Conservation (phyloP, 2,888 invertebrate genomes). For the Drosophila barbarae region DNA sequence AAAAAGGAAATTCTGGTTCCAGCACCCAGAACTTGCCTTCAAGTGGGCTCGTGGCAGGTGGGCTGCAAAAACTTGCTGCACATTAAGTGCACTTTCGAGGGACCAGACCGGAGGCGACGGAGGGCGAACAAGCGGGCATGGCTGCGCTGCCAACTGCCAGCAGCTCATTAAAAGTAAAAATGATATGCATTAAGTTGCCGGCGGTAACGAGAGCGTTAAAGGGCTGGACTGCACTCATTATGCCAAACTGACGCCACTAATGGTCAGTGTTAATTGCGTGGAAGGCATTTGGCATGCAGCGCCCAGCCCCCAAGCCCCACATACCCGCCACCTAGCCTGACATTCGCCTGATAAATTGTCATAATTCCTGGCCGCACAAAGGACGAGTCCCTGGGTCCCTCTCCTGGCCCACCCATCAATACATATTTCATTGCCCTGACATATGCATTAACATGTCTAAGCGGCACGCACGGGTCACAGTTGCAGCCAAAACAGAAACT, state of each 20-base stretch:
- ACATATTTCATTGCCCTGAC: slow-evolving; percentile 73
- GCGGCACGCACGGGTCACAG: slow-evolving; percentile 50
- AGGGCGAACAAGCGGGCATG: background rate
- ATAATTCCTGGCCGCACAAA: slow-evolving; percentile 57
- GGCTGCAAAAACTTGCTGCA: slow-evolving; percentile 61
- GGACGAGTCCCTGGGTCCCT: slow-evolving; percentile 1
- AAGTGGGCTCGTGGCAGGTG: slow-evolving; percentile 63
- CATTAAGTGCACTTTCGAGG: slow-evolving; percentile 67
- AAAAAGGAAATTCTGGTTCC: slow-evolving; percentile 5
- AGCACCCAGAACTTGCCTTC: slow-evolving; percentile 45
- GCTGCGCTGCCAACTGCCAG: slow-evolving; percentile 47
- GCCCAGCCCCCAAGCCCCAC: background rate
- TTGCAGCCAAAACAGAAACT: slow-evolving; percentile 27
- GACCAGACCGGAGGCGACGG: slow-evolving; percentile 20
- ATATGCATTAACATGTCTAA: slow-evolving; percentile 73
- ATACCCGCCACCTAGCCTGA: slow-evolving; percentile 20
- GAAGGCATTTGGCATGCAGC: slow-evolving; percentile 59
- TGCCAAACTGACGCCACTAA: slow-evolving; percentile 56
- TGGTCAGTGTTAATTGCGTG: slow-evolving; percentile 72
- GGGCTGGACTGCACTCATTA: slow-evolving; percentile 61
- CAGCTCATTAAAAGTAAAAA: slow-evolving; percentile 70
- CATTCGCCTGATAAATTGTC: slow-evolving; percentile 63
- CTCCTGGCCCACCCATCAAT: slow-evolving; percentile 49
- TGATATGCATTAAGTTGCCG: slow-evolving; percentile 70
- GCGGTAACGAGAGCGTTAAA: slow-evolving; percentile 57